Conservation (phyloP, 2,113 vertebrate genomes). For the Cynocephalus volans region DNA sequence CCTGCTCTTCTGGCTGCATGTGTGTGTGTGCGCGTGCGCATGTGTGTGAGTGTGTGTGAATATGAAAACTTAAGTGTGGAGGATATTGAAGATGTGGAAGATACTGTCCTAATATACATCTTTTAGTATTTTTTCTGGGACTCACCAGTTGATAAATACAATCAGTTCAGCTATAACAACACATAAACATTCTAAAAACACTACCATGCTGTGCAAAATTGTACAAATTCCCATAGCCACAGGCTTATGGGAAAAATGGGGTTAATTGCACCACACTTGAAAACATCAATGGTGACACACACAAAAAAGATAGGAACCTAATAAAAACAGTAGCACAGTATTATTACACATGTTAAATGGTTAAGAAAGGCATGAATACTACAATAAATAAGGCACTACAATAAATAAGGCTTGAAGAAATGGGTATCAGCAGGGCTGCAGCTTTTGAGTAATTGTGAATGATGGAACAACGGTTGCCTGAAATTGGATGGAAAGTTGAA, state of each 20-base stretch:
- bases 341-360: background rate
- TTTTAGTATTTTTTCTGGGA: background rate
- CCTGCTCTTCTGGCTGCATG: background rate
- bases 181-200: background rate
- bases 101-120: background rate
- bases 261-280: background rate
- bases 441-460: background rate
- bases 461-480: background rate
- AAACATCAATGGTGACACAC: background rate
- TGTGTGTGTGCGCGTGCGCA: no score
- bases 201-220: background rate
- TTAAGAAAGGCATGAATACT: background rate
- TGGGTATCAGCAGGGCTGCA: background rate
- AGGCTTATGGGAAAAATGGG: background rate
- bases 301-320: background rate
- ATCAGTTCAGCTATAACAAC: constrained; percentile 65
- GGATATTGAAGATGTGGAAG: background rate
- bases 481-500: background rate
- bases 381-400: background rate
- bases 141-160: background rate
- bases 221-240: background rate
- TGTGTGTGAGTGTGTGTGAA: background rate
- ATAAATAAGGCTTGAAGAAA: background rate
- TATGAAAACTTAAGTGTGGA: constrained; percentile 34
- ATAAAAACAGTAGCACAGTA: background rate